Evolutionary conservation across 2,113 vertebrate genomes (phyloP).

Genomic region (Corythornis vintsioides): DNA sequence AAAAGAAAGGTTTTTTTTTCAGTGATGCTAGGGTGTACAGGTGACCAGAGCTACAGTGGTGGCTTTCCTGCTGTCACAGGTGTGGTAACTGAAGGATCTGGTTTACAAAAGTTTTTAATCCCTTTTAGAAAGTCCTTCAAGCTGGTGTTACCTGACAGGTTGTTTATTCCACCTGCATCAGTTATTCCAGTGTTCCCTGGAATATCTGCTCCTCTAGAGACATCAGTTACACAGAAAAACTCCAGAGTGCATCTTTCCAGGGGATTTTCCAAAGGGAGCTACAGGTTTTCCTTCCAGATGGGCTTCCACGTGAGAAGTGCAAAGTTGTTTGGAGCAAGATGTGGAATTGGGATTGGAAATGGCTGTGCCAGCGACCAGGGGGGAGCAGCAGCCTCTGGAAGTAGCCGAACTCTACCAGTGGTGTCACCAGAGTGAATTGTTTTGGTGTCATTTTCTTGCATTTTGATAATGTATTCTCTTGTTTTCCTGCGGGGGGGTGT

Average conservation of each 20-base stretch:
- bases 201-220: background rate
- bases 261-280: background rate
- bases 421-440: fast-evolving
- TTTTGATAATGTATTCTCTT: background rate
- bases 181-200: background rate
- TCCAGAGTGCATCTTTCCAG: background rate
- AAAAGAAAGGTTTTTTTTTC: background rate
- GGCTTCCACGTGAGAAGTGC: background rate
- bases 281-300: background rate
- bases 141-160: background rate
- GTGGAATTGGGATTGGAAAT: fast-evolving
- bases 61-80: background rate
- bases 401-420: background rate
- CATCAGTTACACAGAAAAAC: fast-evolving
- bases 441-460: background rate
- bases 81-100: background rate
- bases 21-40: background rate
- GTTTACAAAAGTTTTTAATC: background rate
- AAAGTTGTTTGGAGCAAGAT: fast-evolving
- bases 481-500: too few relatives aligned
- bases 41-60: background rate
- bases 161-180: background rate
- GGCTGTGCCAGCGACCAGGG: background rate
- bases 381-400: background rate
- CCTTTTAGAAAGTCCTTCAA: background rate